These are phyloP conservation scores for Sebastes oblongus DNA, from an alignment of 2,797 vertebrate species.

Conservation along the genomic window DNA sequence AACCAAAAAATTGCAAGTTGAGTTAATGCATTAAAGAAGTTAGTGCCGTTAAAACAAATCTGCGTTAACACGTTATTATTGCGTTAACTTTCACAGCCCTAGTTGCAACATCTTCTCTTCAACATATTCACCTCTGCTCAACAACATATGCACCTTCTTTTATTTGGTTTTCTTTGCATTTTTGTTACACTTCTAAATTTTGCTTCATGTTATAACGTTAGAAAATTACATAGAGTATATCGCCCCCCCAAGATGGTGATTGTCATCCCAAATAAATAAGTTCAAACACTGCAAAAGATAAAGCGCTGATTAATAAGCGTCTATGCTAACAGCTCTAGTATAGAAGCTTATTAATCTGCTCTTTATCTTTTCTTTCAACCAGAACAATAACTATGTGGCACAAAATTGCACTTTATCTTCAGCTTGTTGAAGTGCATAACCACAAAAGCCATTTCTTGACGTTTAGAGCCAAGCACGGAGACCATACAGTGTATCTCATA, in stretches of 20 bases:
- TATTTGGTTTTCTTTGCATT: background rate
- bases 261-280: background rate
- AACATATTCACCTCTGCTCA: background rate
- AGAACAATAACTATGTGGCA: background rate
- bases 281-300: background rate
- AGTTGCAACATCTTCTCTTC: background rate
- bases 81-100: no score
- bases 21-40: no score
- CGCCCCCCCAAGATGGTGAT: background rate
- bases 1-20: no score
- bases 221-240: no score
- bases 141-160: background rate
- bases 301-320: background rate
- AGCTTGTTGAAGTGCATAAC: background rate
- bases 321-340: background rate
- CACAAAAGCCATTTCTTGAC: slow-evolving; percentile 10
- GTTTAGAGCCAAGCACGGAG: background rate
- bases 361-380: slow-evolving; percentile 17
- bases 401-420: background rate
- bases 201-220: background rate
- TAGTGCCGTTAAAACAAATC: no score
- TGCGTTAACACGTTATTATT: no score
- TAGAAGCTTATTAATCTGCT: background rate
- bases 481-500: background rate
- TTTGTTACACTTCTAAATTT: background rate